phyloP scores from a whole-genome alignment of 2,888 invertebrate genomes.

The Erebia palarica region DNA sequence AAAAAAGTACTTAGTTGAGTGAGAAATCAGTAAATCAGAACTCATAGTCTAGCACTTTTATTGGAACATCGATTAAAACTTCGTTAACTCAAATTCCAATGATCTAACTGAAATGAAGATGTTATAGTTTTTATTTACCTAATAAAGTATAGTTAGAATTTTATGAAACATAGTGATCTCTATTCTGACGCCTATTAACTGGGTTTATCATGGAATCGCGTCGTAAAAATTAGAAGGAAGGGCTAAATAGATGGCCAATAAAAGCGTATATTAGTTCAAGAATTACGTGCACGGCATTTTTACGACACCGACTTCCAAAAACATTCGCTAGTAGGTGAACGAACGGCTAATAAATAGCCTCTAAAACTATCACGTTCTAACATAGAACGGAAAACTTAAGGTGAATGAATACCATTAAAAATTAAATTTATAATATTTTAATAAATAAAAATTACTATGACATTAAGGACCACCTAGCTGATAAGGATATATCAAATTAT shows the following conservation, averaged over 20 bases:
- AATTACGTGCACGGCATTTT: conserved; percentile 39
- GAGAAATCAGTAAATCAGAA: too few species aligned
- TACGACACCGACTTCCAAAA: conserved; percentile 40
- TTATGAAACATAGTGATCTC: conserved; percentile 19
- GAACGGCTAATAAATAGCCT: conserved; percentile 39
- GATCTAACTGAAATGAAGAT: conserved; percentile 1
- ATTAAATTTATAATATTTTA: too few species aligned
- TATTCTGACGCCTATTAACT: conserved; percentile 26
- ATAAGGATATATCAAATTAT: too few species aligned
- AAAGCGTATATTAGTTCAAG: conserved; percentile 37
- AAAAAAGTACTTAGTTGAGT: too few species aligned
- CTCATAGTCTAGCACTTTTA: not conserved
- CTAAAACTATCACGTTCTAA: conserved; percentile 40
- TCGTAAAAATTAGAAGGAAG: conserved; percentile 34
- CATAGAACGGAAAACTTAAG: conserved; percentile 40
- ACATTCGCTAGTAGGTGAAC: conserved; percentile 38
- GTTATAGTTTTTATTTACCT: not conserved
- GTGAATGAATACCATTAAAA: too few species aligned
- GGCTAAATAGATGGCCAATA: conserved; percentile 33
- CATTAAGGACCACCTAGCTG: too few species aligned
- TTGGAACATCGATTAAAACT: not conserved
- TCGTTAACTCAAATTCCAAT: not conserved
- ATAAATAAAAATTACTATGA: too few species aligned
- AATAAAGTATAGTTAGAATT: conserved; percentile 8
- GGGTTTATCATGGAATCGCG: conserved; percentile 31